Evolutionary conservation across 2,113 vertebrate species (phyloP).

Genomic region (Cyanoderma ruficeps): DNA sequence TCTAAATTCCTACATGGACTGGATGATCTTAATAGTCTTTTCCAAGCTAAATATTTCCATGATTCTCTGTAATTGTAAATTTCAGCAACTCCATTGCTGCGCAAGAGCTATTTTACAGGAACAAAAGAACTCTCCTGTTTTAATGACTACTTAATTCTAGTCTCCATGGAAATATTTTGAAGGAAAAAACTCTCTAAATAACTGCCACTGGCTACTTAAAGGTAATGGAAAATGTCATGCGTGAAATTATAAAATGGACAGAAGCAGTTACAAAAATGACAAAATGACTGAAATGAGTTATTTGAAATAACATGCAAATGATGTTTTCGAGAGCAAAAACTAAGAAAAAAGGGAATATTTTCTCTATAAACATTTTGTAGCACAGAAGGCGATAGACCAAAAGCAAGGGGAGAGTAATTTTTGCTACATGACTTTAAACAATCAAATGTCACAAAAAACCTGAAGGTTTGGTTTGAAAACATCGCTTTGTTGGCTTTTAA

Average conservation of each 20-base stretch:
- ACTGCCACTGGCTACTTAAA: conserved; percentile 32
- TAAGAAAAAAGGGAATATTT: neutral
- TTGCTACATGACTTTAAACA: neutral
- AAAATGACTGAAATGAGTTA: neutral
- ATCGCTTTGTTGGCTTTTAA: neutral
- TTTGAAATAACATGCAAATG: neutral
- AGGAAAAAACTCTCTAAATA: conserved; percentile 20
- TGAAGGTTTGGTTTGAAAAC: neutral
- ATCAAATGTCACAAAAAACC: neutral
- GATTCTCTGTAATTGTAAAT: neutral
- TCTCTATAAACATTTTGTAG: neutral
- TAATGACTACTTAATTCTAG: conserved; percentile 15
- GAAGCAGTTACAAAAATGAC: neutral
- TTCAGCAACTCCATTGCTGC: neutral
- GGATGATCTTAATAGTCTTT: neutral
- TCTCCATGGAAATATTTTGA: conserved; percentile 46
- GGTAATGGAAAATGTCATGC: conserved; percentile 39
- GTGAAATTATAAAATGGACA: conserved; percentile 32
- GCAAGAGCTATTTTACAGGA: neutral
- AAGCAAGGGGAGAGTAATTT: neutral
- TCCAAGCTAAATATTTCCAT: neutral
- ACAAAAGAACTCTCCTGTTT: neutral
- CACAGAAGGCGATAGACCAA: neutral
- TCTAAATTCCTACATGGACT: neutral
- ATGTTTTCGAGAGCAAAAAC: neutral